Percentiles rank a stretch among this genome's conserved stretches.
Conservation (phyloP, 2,797 vertebrate genomes). For the Dryobates pubescens region DNA sequence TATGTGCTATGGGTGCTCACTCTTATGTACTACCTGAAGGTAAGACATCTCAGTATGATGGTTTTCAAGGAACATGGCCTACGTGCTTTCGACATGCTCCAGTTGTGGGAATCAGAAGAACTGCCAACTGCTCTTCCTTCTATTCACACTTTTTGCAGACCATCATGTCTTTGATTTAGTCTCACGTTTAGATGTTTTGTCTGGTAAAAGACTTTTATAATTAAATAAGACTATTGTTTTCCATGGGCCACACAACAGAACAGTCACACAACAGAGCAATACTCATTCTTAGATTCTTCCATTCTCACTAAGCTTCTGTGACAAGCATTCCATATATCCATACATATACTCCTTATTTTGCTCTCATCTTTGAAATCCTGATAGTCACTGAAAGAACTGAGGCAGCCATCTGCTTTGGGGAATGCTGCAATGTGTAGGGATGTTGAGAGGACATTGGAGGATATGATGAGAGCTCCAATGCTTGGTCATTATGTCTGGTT, state of each 20-base stretch:
- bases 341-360: not conserved
- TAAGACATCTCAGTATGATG: not conserved
- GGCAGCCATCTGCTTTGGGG: not conserved
- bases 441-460: not conserved
- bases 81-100: not conserved
- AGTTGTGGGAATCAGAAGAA: not conserved
- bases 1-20: no score
- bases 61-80: not conserved
- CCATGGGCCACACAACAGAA: rapidly evolving
- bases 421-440: not conserved
- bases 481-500: not conserved
- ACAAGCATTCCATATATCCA: not conserved
- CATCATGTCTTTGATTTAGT: not conserved
- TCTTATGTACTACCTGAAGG: not conserved
- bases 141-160: not conserved
- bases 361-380: not conserved
- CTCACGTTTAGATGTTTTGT: not conserved
- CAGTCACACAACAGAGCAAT: not conserved
- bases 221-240: not conserved
- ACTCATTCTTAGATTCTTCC: not conserved
- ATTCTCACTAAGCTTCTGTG: not conserved
- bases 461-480: not conserved
- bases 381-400: not conserved
- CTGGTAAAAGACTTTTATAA: not conserved
- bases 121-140: not conserved